Conservation (phyloP, 2,888 invertebrate genomes). For the Drepana falcataria region DNA sequence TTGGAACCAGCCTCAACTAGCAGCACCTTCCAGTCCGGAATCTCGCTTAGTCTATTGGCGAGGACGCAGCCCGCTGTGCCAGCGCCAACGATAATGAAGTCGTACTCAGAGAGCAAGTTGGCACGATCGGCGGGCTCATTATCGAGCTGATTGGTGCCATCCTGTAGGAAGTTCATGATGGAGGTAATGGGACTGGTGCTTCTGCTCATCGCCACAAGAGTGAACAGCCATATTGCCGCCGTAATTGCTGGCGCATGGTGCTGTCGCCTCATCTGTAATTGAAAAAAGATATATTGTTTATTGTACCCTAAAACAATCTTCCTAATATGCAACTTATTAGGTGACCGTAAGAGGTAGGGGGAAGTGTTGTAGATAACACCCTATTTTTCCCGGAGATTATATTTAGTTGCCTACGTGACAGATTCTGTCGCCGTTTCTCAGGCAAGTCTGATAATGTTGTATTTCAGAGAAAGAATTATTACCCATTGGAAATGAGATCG, state of each 20-base stretch:
- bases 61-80: slow-evolving; percentile 89
- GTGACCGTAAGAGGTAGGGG: too few species aligned
- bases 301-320: not conserved
- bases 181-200: slow-evolving; percentile 63
- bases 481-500: too few species aligned
- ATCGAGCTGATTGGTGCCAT: slow-evolving; percentile 71
- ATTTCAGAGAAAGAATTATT: too few species aligned
- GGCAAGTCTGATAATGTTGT: too few species aligned
- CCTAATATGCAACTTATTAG: too few species aligned
- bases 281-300: slow-evolving; percentile 10
- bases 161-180: slow-evolving; percentile 70
- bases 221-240: slow-evolving; percentile 42
- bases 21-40: slow-evolving; percentile 82
- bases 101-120: slow-evolving; percentile 79
- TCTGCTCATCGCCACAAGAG: slow-evolving; percentile 39
- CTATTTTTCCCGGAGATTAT: too few species aligned
- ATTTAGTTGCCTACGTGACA: too few species aligned
- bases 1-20: slow-evolving; percentile 85
- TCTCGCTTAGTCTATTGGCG: slow-evolving; percentile 85
- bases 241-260: slow-evolving; percentile 32
- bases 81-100: slow-evolving; percentile 88
- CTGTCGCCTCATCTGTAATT: slow-evolving; percentile 62
- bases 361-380: too few species aligned
- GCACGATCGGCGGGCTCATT: slow-evolving; percentile 76
- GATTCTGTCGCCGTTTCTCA: too few species aligned